These are phyloP conservation scores for Chorisops tibialis DNA, from an alignment of 2,888 invertebrate genomes.

Conservation along the genomic window DNA sequence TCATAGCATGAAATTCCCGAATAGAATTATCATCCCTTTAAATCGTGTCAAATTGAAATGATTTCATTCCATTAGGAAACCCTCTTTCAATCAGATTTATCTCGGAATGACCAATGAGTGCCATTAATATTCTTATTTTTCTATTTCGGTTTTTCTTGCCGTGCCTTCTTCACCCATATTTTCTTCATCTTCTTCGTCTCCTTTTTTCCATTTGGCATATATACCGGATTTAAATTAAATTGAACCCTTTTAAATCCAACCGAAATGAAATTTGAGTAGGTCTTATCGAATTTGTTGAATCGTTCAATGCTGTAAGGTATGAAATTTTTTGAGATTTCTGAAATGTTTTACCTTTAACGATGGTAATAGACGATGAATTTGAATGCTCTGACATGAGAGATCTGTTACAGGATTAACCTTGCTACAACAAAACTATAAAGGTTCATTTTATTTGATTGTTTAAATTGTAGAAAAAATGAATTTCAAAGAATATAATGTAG, in stretches of 20 bases:
- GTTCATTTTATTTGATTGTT: too few relatives aligned
- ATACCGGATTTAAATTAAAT: conserved; percentile 13
- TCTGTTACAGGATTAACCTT: too few relatives aligned
- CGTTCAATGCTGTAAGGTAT: conserved; percentile 10
- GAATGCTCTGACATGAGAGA: too few relatives aligned
- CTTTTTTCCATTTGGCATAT: not conserved
- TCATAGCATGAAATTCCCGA: too few relatives aligned
- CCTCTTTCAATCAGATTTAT: conserved; percentile 14
- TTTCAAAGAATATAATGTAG: too few relatives aligned
- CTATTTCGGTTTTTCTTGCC: too few relatives aligned
- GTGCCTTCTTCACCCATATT: not conserved
- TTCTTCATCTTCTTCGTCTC: conserved; percentile 10
- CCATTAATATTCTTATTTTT: conserved; percentile 19
- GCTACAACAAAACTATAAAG: too few relatives aligned
- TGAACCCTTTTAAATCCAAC: conserved; percentile 20
- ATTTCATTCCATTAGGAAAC: conserved; percentile 18
- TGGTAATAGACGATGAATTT: too few relatives aligned
- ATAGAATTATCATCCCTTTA: too few relatives aligned
- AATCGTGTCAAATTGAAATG: not conserved
- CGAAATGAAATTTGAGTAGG: conserved; percentile 17
- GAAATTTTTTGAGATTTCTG: conserved; percentile 7
- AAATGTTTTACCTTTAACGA: too few relatives aligned
- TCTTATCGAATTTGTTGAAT: conserved; percentile 18
- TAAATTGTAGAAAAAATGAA: too few relatives aligned
- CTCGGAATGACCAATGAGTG: conserved; percentile 16